Percentiles rank a stretch among this genome's conserved stretches.
These are phyloP conservation scores for Centropus unirufus DNA, from an alignment of 2,113 vertebrate genomes.

Conservation along the genomic window DNA sequence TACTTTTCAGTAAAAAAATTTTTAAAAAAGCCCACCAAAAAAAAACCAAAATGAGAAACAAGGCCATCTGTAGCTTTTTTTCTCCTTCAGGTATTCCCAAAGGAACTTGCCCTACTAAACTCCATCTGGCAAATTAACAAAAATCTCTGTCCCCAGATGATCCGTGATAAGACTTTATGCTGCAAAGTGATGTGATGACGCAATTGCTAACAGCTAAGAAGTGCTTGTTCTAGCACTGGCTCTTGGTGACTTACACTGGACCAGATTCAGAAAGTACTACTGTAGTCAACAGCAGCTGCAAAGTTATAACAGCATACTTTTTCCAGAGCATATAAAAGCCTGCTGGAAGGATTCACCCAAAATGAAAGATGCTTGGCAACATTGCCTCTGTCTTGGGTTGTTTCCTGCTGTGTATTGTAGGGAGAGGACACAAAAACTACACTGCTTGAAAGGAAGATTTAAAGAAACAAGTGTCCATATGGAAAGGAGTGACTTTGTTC, in stretches of 20 bases:
- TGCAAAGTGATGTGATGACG: background rate
- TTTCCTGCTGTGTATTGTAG: background rate
- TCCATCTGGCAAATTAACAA: background rate
- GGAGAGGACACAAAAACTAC: background rate
- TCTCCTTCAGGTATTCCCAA: slow-evolving; percentile 5
- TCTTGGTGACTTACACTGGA: slow-evolving; percentile 3
- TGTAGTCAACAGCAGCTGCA: background rate
- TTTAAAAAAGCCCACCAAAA: background rate
- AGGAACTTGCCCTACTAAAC: background rate
- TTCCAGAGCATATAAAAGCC: background rate
- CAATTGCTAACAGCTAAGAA: background rate
- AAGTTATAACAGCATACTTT: background rate
- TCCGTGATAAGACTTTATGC: background rate
- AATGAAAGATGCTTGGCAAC: background rate
- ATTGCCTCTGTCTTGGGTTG: background rate
- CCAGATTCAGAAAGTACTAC: background rate
- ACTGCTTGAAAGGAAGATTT: background rate
- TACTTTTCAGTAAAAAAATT: slow-evolving; percentile 13
- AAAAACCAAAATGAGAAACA: background rate
- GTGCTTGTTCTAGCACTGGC: background rate
- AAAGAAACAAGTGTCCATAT: background rate
- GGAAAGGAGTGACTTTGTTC: background rate
- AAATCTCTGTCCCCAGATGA: slow-evolving; percentile 1
- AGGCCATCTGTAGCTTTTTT: background rate
- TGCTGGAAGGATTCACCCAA: background rate